phyloP scores from a whole-genome alignment of 2,113 vertebrate genomes.

The Aythya baeri region DNA sequence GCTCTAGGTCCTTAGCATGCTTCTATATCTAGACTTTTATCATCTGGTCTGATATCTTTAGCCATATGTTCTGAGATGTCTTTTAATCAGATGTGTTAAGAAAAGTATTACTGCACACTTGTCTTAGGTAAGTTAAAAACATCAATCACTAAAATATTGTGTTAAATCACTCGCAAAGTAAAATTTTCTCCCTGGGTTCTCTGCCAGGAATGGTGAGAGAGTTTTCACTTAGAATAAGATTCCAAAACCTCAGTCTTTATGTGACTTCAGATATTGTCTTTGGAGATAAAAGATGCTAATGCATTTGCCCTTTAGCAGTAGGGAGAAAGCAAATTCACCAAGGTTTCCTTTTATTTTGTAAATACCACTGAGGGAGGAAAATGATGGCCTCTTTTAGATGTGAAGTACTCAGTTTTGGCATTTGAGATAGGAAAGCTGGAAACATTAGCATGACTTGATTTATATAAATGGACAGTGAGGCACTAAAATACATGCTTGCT shows the following conservation, averaged over 20 bases:
- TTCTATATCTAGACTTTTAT: neutral
- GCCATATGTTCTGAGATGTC: neutral
- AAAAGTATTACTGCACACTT: neutral
- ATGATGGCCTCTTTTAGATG: neutral
- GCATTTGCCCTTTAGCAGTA: neutral
- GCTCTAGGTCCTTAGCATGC: neutral
- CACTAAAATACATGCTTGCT: neutral
- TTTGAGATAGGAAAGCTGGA: neutral
- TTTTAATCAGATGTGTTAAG: neutral
- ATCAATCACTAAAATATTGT: neutral
- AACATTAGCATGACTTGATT: neutral
- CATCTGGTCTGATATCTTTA: neutral
- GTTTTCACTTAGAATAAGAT: neutral
- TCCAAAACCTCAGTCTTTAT: neutral
- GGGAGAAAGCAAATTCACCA: neutral
- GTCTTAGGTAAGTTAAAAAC: neutral
- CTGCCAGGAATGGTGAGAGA: neutral
- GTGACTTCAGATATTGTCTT: neutral
- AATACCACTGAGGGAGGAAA: neutral
- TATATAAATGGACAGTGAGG: neutral
- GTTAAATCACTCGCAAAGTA: neutral
- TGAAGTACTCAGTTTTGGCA: neutral
- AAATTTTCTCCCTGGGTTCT: neutral
- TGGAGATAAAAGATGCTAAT: neutral
- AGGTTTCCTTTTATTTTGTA: neutral